These are phyloP conservation scores for Gymnarchus niloticus DNA, from an alignment of 2,113 vertebrate genomes.

Conservation along the genomic window DNA sequence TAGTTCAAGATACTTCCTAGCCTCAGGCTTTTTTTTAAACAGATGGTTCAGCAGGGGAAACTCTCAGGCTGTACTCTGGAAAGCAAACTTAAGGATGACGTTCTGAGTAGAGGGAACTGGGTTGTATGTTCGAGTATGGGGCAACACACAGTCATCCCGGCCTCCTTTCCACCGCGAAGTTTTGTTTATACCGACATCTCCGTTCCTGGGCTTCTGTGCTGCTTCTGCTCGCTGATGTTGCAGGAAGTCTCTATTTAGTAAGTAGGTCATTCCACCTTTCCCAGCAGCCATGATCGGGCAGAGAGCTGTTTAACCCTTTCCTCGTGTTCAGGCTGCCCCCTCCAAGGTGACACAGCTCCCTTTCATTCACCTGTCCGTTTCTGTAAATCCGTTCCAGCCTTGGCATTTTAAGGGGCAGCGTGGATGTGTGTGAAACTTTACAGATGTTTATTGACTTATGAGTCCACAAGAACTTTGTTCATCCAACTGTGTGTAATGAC, in stretches of 20 bases:
- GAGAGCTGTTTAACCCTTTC: conserved; percentile 31
- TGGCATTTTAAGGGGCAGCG: neutral
- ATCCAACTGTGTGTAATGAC: neutral
- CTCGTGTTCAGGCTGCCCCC: conserved; percentile 4
- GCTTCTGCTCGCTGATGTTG: conserved; percentile 35
- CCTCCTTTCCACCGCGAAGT: neutral
- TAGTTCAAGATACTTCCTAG: too few relatives aligned
- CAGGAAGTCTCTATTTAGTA: conserved; percentile 45
- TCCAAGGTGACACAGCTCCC: neutral
- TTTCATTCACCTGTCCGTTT: neutral
- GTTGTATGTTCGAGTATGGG: neutral
- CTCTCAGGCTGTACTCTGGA: too few relatives aligned
- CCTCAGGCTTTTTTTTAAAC: too few relatives aligned
- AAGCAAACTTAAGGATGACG: too few relatives aligned
- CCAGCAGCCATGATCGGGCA: conserved; percentile 36
- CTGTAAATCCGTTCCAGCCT: neutral
- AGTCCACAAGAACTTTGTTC: neutral
- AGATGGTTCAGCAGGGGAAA: too few relatives aligned
- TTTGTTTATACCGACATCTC: conserved; percentile 26
- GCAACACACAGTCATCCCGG: neutral
- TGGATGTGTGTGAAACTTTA: neutral
- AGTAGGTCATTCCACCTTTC: conserved; percentile 58
- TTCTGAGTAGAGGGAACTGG: neutral
- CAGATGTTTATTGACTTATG: neutral
- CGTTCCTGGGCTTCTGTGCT: conserved; percentile 34